Evolutionary conservation across 1,140 invertebrate species (phyloP).

Genomic region (Meloidogyne chitwoodi): DNA sequence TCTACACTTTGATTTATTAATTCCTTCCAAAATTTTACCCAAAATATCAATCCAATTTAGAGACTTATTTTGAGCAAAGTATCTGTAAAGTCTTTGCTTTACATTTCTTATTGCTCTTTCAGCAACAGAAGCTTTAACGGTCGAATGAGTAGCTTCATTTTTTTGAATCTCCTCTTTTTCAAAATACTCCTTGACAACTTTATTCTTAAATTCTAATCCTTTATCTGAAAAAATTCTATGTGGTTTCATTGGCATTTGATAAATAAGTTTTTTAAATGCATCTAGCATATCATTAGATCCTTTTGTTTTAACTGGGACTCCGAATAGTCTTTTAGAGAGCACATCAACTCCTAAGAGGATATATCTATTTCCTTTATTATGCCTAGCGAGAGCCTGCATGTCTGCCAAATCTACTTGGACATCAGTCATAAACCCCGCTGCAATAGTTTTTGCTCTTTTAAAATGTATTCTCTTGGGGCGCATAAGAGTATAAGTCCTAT

Average conservation of each 20-base stretch:
- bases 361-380: too few relatives aligned
- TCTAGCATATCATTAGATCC: slow-evolving; percentile 15
- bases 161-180: too few relatives aligned
- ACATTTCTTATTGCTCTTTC: slow-evolving; percentile 8
- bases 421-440: too few relatives aligned
- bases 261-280: background rate
- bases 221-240: slow-evolving; percentile 2
- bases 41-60: slow-evolving; percentile 15
- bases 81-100: background rate
- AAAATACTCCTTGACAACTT: too few relatives aligned
- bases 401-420: too few relatives aligned
- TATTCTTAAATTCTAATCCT: too few relatives aligned
- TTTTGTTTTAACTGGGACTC: background rate
- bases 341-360: slow-evolving; percentile 9
- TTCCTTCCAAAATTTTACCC: background rate
- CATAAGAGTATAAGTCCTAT: background rate
- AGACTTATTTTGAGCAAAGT: too few relatives aligned
- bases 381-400: too few relatives aligned
- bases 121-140: slow-evolving; percentile 4
- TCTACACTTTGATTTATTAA: slow-evolving; percentile 6
- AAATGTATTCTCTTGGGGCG: background rate
- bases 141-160: background rate
- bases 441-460: background rate
- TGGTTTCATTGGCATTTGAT: background rate
- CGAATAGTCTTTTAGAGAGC: slow-evolving; percentile 10